A percentile compares a stretch with the other conserved stretches of the same genome.
These are phyloP conservation scores for Dichetophora obliterata DNA, from an alignment of 2,888 invertebrate species.

Conservation along the genomic window DNA sequence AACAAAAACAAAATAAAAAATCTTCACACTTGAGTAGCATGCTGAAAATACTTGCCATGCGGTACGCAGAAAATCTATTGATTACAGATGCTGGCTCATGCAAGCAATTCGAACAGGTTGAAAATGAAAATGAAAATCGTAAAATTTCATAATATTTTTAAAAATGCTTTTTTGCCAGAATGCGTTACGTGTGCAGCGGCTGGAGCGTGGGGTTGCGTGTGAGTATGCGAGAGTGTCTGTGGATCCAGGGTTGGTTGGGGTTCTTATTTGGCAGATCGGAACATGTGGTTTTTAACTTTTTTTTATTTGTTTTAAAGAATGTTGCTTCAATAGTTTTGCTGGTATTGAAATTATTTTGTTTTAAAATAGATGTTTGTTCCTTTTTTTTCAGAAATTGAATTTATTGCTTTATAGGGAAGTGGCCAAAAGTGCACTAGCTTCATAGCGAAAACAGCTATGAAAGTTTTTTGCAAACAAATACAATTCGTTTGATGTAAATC, in stretches of 20 bases:
- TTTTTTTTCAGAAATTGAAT: too few relatives aligned
- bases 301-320: slow-evolving; percentile 20
- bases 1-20: neutral
- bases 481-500: too few relatives aligned
- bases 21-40: slow-evolving; percentile 13
- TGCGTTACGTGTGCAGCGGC: neutral
- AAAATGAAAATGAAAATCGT: slow-evolving; percentile 11
- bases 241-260: neutral
- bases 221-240: neutral
- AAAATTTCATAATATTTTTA: slow-evolving; percentile 1
- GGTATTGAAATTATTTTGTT: neutral
- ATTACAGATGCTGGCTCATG: slow-evolving; percentile 4
- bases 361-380: too few relatives aligned
- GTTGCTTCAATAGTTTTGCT: neutral
- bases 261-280: neutral
- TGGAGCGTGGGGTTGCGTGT: neutral
- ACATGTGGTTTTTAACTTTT: slow-evolving; percentile 23
- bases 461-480: too few relatives aligned
- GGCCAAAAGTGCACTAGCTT: too few relatives aligned
- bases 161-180: neutral
- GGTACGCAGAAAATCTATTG: slow-evolving; percentile 18
- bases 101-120: neutral
- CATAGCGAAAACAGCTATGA: too few relatives aligned
- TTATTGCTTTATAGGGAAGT: too few relatives aligned
- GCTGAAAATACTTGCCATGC: slow-evolving; percentile 24